Base-by-base conservation (phyloP, 2,797 vertebrate genomes). In the Ctenosaura bakeri region DNA sequence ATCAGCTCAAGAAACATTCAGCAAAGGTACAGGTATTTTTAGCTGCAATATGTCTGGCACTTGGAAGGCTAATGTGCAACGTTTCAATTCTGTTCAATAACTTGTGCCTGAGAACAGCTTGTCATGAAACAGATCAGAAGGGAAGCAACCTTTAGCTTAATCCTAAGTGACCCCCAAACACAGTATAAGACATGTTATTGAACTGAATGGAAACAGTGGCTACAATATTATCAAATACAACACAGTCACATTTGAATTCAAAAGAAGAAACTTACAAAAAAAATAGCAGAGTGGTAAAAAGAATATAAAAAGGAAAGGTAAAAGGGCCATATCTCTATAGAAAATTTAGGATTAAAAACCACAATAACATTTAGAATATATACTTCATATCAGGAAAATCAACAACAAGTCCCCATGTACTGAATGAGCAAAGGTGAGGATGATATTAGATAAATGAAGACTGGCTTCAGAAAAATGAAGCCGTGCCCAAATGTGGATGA, bases 11-110 rank as follows among this genome's bases (percentile, higher is more conserved):
- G 7, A 76, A 89, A 86, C 0, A 0, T n/a, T 66, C 46, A 20
- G 85, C 88, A 24, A 90, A 80, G 69, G 52, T 4, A 2, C 1
- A n/a, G 0, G 38, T 73, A 3, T 0, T 35, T 13, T 18, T 26
- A 66, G n/a, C n/a, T 81, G 82, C 3, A 32, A 14, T 1, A 69
- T 56, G 73, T 0, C 38, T 66, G 3, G 32, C 46, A 59, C 56
- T 8, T 83, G n/a, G 87, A 89, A 88, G 88, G 82, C 71, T 89
- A 59, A 42, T 56, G 24, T 79, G 24, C n/a, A 87, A 81, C 42
- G 79, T 10, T 5, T 46, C 18, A 86, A 8, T 50, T 91, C 38
- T 64, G 54, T 62, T 50, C 88, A 46, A 16, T 83, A 59, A 76
- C 59, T 59, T 76, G 38, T 64, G 73, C 52, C 54, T 32, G 22